Evolutionary conservation across 2,888 invertebrate genomes (phyloP).

Genomic region (Eilema sororculum): DNA sequence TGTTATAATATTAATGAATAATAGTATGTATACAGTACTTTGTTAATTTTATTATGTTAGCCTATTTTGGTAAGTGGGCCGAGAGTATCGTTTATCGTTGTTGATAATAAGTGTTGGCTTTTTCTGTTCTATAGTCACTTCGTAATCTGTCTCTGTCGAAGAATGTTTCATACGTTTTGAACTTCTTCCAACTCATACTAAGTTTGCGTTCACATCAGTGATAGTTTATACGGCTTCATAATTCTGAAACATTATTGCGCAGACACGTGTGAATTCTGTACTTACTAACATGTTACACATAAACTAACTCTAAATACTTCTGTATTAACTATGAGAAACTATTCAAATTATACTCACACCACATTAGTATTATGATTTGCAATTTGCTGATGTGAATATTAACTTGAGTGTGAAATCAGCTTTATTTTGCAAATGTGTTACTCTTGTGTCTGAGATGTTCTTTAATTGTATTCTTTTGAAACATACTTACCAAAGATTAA

Average conservation of each 20-base stretch:
- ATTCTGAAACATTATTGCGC: neutral
- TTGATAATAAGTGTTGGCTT: conserved; percentile 78
- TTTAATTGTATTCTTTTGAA: conserved; percentile 45
- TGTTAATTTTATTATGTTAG: conserved; percentile 72
- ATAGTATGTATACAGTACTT: conserved; percentile 74
- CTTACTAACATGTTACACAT: neutral
- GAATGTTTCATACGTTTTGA: conserved; percentile 62
- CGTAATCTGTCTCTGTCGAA: conserved; percentile 64
- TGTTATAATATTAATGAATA: conserved; percentile 72
- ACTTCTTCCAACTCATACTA: conserved; percentile 58
- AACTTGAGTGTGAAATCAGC: conserved; percentile 57
- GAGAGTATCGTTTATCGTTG: conserved; percentile 68
- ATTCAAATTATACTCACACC: neutral
- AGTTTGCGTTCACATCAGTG: conserved; percentile 61
- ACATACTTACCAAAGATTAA: conserved; percentile 36
- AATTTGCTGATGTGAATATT: conserved; percentile 54
- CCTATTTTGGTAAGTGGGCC: conserved; percentile 81
- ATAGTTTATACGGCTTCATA: conserved; percentile 12
- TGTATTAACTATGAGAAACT: neutral
- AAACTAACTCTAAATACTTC: neutral
- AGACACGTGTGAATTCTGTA: conserved; percentile 4
- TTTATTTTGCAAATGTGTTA: conserved; percentile 72
- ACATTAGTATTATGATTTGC: conserved; percentile 13
- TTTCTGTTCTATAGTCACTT: conserved; percentile 75
- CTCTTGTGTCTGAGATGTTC: conserved; percentile 69